Evolutionary conservation across 2,888 invertebrate species (phyloP), one percentile per base, ranked within the genome.

Genomic region (Dermolepida albohirtum): DNA sequence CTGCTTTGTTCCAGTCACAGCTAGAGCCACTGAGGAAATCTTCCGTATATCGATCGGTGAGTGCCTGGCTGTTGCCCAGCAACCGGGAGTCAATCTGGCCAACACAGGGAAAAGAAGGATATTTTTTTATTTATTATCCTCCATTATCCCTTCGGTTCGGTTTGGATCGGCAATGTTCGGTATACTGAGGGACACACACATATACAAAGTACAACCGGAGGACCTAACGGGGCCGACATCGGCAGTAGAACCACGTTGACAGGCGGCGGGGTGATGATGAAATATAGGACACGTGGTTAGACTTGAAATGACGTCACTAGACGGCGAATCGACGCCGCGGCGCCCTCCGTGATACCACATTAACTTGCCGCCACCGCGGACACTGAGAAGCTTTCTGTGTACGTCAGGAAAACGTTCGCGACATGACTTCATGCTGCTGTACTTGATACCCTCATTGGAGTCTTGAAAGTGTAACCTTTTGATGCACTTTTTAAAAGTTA

Each of bases 241-340:
- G 17, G 22, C 41, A 22, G 22, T 41, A 22, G 57, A 17, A 40
- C 22, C 57, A 70, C 71, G 66, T 70, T 71, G 71, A 66, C 70
- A 76, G 76, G 73, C 77, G 74, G 75, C 73, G 84, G 85, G 85
- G 86, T 87, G 88, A 88, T 87, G 88, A 89, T 89, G 89, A 89
- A 89, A 89, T 89, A 89, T 89, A 87, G 88, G 87, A 87, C 89
- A 88, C 88, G 89, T 88, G 89, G 89, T 89, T 87, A 87, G 89
- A 89, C 88, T 89, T 86, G 87, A 87, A 89, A 89, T 88, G 88
- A 88, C 88, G 88, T 87, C 87, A 86, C 85, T 86, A 85, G 84
- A 86, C 85, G 85, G 84, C 82, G 83, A 78, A 78, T 78, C 81
- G 81, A 80, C 83, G 80, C 78, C 79, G 78, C 78, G 80, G 83